Evolutionary conservation across 2,797 vertebrate species (phyloP).

Genomic region (Takifugu ocellatus): DNA sequence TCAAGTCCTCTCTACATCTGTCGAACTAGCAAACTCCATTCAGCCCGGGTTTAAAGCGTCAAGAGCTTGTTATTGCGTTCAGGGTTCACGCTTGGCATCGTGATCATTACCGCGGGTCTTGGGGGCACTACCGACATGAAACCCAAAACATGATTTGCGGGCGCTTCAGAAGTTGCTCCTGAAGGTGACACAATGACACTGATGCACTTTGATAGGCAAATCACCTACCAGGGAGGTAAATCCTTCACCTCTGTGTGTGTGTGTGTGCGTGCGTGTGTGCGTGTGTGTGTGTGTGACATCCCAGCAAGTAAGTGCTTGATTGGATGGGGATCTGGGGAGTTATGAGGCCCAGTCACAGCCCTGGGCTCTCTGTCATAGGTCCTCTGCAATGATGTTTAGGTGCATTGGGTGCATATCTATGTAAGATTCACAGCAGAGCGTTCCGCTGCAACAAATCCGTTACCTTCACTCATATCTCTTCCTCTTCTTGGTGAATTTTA

Average conservation of each 20-base stretch:
- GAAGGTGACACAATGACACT: slow-evolving; percentile 60
- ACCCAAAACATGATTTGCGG: slow-evolving; percentile 60
- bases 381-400: no score
- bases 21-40: slow-evolving; percentile 55
- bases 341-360: no score
- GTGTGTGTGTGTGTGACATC: no score
- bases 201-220: slow-evolving; percentile 48
- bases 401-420: no score
- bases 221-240: slow-evolving; percentile 55
- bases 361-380: no score
- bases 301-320: no score
- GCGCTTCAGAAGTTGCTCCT: slow-evolving; percentile 62
- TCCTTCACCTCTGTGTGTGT: slow-evolving; percentile 33
- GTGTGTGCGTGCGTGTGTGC: no score
- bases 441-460: no score
- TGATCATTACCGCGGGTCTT: slow-evolving; percentile 65
- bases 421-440: no score
- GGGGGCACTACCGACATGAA: slow-evolving; percentile 59
- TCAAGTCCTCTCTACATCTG: slow-evolving; percentile 55
- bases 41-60: slow-evolving; percentile 42
- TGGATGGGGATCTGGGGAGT: no score
- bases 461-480: no score
- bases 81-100: slow-evolving; percentile 51
- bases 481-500: no score
- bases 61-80: slow-evolving; percentile 59